These are phyloP conservation scores for Elmis aenea DNA, from an alignment of 2,888 invertebrate species.

Conservation along the genomic window DNA sequence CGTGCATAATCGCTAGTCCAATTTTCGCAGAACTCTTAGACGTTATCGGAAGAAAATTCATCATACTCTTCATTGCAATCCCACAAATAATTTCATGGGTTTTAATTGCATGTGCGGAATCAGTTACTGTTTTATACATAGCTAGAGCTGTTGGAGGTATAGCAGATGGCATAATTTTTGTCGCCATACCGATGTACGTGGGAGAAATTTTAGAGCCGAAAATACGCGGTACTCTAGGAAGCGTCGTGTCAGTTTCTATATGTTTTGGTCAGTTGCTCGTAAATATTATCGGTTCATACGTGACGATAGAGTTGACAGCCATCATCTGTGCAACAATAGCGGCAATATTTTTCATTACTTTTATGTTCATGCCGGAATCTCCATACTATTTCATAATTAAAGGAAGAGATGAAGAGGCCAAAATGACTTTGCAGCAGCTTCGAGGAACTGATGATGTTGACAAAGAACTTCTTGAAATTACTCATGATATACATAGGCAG, in stretches of 20 bases:
- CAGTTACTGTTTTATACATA: conserved; percentile 32
- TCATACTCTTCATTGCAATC: conserved; percentile 29
- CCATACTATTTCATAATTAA: conserved; percentile 35
- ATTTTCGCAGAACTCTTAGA: conserved; percentile 31
- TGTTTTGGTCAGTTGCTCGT: conserved; percentile 32
- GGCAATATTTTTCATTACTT: conserved; percentile 52
- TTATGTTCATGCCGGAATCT: conserved; percentile 60
- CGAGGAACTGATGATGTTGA: conserved; percentile 28
- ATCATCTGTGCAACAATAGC: conserved; percentile 55
- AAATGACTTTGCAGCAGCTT: conserved; percentile 27
- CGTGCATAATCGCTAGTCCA: conserved; percentile 28
- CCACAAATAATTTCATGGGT: conserved; percentile 32
- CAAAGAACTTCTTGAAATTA: conserved; percentile 27
- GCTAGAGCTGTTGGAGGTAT: conserved; percentile 32
- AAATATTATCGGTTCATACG: conserved; percentile 54
- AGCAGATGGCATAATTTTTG: conserved; percentile 30
- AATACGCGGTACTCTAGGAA: conserved; percentile 35
- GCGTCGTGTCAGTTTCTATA: conserved; percentile 27
- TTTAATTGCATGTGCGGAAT: conserved; percentile 26
- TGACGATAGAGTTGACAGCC: conserved; percentile 50
- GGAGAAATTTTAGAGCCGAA: conserved; percentile 34
- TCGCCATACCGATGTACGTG: conserved; percentile 32
- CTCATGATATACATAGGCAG: conserved; percentile 33
- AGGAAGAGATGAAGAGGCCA: conserved; percentile 28
- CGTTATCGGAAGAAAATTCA: conserved; percentile 33